Percentiles rank a stretch among this genome's conserved stretches.
phyloP scores from a whole-genome alignment of 37 sponge, comb jelly and placozoan species.

The Axinella damicornis region DNA sequence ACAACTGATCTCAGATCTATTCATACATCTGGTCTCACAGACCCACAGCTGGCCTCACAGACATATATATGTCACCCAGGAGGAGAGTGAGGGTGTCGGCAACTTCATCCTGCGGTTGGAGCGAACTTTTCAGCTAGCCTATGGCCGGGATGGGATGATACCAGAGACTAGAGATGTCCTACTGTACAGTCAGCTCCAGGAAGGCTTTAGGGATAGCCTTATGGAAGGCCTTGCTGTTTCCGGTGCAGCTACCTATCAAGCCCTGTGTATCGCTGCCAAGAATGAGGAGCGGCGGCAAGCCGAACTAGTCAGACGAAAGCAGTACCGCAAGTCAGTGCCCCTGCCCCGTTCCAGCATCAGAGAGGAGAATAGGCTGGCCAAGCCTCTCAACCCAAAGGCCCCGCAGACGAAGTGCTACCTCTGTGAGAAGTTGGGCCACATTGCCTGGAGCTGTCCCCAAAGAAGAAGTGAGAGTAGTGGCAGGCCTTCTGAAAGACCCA shows the following conservation, averaged over 20 bases:
- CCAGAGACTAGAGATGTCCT: constrained; percentile 26
- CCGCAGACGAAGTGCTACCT: constrained; percentile 28
- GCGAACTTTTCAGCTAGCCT: constrained; percentile 34
- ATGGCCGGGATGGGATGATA: constrained; percentile 38
- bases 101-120: constrained; percentile 31
- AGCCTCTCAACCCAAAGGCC: neutral
- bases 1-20: too few relatives aligned
- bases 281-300: constrained; percentile 42
- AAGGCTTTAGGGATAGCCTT: constrained; percentile 36
- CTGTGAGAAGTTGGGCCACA: constrained; percentile 47
- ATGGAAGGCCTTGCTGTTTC: constrained; percentile 54
- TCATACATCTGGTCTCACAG: too few relatives aligned
- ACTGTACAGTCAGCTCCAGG: constrained; percentile 55
- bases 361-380: neutral
- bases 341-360: neutral
- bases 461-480: neutral
- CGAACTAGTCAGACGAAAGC: constrained; percentile 23
- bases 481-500: neutral
- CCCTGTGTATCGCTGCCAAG: constrained; percentile 53
- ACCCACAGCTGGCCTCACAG: too few relatives aligned
- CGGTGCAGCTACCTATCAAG: constrained; percentile 34
- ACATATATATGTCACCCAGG: too few relatives aligned
- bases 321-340: constrained; percentile 12
- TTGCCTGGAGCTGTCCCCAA: constrained; percentile 27
- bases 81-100: constrained; percentile 17